Conservation (phyloP, 2,113 vertebrate genomes). For the Picathartes gymnocephalus region DNA sequence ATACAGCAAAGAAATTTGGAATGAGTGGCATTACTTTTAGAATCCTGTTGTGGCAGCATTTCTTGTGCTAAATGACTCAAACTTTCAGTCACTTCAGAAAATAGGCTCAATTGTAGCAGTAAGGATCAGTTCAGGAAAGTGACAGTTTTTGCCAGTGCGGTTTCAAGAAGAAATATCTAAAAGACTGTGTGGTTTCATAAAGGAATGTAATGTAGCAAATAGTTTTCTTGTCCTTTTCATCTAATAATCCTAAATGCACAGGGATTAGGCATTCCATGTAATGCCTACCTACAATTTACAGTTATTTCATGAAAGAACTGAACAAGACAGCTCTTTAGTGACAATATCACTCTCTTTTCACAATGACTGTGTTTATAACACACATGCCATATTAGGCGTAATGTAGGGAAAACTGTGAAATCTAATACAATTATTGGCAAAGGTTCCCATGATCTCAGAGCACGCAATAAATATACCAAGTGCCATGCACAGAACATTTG, state of each 20-base stretch:
- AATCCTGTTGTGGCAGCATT: slow-evolving; percentile 12
- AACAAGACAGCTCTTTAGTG: not conserved
- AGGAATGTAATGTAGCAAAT: not conserved
- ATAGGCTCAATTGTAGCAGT: not conserved
- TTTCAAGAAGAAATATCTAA: not conserved
- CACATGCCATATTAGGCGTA: not conserved
- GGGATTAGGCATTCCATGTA: not conserved
- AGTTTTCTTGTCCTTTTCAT: not conserved
- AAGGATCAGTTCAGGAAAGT: not conserved
- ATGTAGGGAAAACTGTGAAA: not conserved
- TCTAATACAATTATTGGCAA: not conserved
- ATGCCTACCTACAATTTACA: not conserved
- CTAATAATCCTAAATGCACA: not conserved
- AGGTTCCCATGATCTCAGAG: not conserved
- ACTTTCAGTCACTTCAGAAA: slow-evolving; percentile 23
- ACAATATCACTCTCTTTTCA: not conserved
- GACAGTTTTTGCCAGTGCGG: not conserved
- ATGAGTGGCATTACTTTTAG: not conserved
- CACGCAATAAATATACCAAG: not conserved
- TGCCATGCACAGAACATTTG: not conserved
- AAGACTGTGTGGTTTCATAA: not conserved
- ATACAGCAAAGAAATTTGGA: not conserved
- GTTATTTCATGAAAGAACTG: not conserved
- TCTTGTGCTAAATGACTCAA: slow-evolving; percentile 11
- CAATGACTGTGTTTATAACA: not conserved